These are phyloP conservation scores for Sebastes steindachneri DNA, from an alignment of 2,797 vertebrate species.

Conservation along the genomic window DNA sequence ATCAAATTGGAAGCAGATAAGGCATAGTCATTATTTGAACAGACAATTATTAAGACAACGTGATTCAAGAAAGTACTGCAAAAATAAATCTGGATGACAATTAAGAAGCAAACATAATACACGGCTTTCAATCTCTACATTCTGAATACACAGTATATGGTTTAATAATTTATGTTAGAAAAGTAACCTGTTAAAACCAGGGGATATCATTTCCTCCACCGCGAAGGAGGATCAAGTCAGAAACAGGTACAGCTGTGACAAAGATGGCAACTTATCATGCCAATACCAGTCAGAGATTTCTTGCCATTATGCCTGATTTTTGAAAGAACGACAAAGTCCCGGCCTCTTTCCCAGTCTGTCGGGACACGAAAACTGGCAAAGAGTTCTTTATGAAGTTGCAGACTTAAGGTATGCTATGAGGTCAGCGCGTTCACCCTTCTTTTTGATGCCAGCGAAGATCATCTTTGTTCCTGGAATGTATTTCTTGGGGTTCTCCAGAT, in stretches of 20 bases:
- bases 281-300: not conserved
- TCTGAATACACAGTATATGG: constrained; percentile 37
- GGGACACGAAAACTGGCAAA: constrained; percentile 3
- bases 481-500: constrained; percentile 93
- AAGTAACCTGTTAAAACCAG: constrained; percentile 70
- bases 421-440: constrained; percentile 88
- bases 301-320: constrained; percentile 10
- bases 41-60: constrained; percentile 21
- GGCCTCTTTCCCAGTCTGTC: constrained; percentile 11
- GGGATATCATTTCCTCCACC: constrained; percentile 47
- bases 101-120: not conserved
- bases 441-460: constrained; percentile 90
- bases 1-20: not conserved
- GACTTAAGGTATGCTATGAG: constrained; percentile 88
- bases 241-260: constrained; percentile 50
- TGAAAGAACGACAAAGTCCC: constrained; percentile 3
- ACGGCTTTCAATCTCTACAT: constrained; percentile 30
- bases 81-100: not conserved
- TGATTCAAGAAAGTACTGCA: not conserved
- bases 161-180: constrained; percentile 65
- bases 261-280: constrained; percentile 16
- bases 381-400: constrained; percentile 79
- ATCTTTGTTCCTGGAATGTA: constrained; percentile 92
- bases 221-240: constrained; percentile 25
- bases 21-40: not conserved